phyloP scores from a whole-genome alignment of 2,888 invertebrate genomes.

The Pegoplata infirma region DNA sequence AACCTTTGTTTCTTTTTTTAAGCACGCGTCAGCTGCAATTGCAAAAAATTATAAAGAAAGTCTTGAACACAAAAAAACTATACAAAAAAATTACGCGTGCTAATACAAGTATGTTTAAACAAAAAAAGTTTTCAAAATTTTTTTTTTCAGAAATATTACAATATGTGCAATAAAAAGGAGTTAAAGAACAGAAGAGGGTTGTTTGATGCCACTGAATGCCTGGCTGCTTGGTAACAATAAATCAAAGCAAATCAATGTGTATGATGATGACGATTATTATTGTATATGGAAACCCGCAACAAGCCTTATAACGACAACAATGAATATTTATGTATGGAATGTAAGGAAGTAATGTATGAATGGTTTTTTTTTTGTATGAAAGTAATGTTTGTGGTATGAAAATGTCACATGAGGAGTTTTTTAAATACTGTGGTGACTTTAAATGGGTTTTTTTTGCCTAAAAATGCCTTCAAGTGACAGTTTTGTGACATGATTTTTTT shows the following conservation, averaged over 20 bases:
- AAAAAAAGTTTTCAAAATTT: constrained; percentile 13
- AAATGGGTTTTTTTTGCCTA: constrained; percentile 20
- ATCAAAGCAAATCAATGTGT: constrained; percentile 76
- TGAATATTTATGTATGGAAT: neutral
- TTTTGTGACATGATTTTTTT: constrained; percentile 59
- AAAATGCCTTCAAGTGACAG: constrained; percentile 65
- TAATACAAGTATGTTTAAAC: constrained; percentile 48
- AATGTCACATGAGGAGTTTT: constrained; percentile 45
- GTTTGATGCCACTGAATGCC: constrained; percentile 63
- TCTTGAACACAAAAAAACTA: constrained; percentile 37
- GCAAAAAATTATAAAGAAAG: constrained; percentile 27
- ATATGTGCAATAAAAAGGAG: constrained; percentile 38
- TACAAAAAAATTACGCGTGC: constrained; percentile 52
- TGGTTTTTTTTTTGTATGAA: neutral
- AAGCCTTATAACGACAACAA: constrained; percentile 18
- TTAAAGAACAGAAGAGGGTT: constrained; percentile 35
- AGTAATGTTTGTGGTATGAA: constrained; percentile 18
- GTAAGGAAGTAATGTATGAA: constrained; percentile 1
- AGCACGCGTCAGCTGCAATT: constrained; percentile 63
- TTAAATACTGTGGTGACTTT: constrained; percentile 31
- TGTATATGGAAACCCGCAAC: constrained; percentile 12
- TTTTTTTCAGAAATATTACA: constrained; percentile 28
- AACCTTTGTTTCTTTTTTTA: constrained; percentile 19
- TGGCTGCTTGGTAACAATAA: constrained; percentile 71
- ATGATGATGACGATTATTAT: constrained; percentile 41